phyloP scores from a whole-genome alignment of 1,140 invertebrate genomes.

The Drosophila pseudoobscura region DNA sequence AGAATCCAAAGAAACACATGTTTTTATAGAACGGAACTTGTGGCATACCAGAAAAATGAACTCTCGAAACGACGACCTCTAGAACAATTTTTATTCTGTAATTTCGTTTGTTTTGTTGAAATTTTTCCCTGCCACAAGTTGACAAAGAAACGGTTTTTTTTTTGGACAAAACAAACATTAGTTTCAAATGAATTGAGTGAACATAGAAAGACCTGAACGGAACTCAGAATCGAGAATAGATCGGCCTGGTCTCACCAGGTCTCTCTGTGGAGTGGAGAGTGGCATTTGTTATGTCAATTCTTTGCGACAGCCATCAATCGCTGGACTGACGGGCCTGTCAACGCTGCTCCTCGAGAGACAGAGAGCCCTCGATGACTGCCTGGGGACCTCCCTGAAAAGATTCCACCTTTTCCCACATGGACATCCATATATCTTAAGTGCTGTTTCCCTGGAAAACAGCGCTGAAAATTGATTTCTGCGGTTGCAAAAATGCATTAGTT shows the following conservation, averaged over 20 bases:
- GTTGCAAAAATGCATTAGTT: constrained; percentile 67
- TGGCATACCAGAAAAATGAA: constrained; percentile 7
- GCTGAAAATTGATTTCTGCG: constrained; percentile 67
- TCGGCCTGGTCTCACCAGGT: no score
- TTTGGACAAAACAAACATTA: constrained; percentile 66
- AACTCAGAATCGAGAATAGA: no score
- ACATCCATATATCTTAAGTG: constrained; percentile 42
- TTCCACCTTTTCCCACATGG: constrained; percentile 42
- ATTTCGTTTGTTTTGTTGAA: constrained; percentile 33
- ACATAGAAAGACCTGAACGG: constrained; percentile 21
- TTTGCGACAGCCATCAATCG: constrained; percentile 76
- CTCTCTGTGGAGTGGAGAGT: constrained; percentile 52
- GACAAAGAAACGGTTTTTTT: constrained; percentile 60
- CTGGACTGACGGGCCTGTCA: constrained; percentile 56
- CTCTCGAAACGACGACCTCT: not conserved
- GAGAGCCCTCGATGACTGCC: not conserved
- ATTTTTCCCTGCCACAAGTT: constrained; percentile 55
- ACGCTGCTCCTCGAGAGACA: constrained; percentile 17
- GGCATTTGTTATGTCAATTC: constrained; percentile 80
- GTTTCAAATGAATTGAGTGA: constrained; percentile 46
- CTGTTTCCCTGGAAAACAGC: constrained; percentile 39
- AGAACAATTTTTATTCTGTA: constrained; percentile 36
- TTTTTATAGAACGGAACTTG: constrained; percentile 24
- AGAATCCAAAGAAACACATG: constrained; percentile 56
- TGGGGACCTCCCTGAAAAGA: constrained; percentile 45